A percentile compares a stretch with the other conserved stretches of the same genome.
Conservation (phyloP, 2,888 invertebrate genomes). For the Papilio protenor region DNA sequence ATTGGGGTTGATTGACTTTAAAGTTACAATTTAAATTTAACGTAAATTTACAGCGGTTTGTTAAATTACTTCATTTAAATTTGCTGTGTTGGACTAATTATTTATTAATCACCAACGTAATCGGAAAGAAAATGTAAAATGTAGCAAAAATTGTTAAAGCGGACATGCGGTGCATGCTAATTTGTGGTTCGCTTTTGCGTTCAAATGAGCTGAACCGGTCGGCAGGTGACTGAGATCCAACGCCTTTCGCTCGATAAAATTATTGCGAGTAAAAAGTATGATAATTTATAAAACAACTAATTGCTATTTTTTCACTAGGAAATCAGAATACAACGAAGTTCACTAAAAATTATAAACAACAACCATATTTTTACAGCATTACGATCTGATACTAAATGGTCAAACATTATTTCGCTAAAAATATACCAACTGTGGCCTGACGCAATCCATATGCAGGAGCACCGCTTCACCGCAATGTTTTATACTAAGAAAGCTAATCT, state of each 20-base stretch:
- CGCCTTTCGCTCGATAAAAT: slow-evolving; percentile 16
- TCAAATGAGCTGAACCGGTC: slow-evolving; percentile 17
- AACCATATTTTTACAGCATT: neutral
- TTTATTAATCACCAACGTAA: slow-evolving; percentile 4
- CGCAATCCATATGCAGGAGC: slow-evolving; percentile 8
- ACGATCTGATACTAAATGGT: slow-evolving; percentile 1
- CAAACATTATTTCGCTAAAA: slow-evolving; percentile 37
- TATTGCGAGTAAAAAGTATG: neutral
- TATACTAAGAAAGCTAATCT: neutral
- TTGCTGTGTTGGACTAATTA: neutral
- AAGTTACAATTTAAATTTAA: neutral
- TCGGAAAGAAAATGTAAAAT: slow-evolving; percentile 10
- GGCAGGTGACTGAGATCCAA: slow-evolving; percentile 26
- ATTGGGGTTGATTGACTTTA: slow-evolving; percentile 2
- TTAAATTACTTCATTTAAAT: neutral
- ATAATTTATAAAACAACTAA: neutral
- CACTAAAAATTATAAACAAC: neutral
- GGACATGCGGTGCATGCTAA: slow-evolving; percentile 18
- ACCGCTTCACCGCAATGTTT: neutral
- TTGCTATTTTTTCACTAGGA: neutral
- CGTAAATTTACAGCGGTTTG: neutral
- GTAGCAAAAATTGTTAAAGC: slow-evolving; percentile 7
- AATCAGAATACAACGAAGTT: neutral
- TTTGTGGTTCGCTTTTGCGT: slow-evolving; percentile 28
- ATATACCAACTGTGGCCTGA: slow-evolving; percentile 2